Evolutionary conservation across 2,888 invertebrate genomes (phyloP).

Genomic region (Thysanoteuthis rhombus): DNA sequence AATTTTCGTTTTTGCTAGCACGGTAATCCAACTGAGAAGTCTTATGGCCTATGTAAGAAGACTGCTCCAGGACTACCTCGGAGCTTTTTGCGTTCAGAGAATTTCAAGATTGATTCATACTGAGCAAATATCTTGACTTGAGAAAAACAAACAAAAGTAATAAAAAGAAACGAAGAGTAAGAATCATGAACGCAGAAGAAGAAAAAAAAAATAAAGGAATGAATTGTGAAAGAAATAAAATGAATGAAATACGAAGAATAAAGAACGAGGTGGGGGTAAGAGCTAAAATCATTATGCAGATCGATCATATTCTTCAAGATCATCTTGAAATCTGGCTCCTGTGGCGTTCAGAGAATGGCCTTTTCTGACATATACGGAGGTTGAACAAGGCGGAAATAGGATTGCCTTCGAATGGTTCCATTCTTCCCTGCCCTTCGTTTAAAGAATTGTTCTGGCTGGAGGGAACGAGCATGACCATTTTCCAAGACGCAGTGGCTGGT

Average conservation of each 20-base stretch:
- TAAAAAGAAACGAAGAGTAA: not conserved
- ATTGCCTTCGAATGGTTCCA: not conserved
- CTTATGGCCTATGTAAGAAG: constrained; percentile 12
- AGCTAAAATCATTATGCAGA: not conserved
- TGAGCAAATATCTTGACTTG: not conserved
- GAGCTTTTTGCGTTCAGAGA: not conserved
- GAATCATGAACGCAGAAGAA: not conserved
- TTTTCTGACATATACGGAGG: not conserved
- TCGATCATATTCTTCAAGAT: not conserved
- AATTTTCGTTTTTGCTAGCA: not conserved
- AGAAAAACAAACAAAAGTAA: not conserved
- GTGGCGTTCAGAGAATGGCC: not conserved
- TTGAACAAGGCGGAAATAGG: not conserved
- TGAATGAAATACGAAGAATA: not conserved
- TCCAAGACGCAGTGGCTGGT: not conserved
- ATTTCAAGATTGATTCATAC: not conserved
- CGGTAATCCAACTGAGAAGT: not conserved
- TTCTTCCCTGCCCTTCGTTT: not conserved
- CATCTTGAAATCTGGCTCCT: not conserved
- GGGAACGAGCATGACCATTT: not conserved
- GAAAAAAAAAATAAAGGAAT: too few relatives aligned
- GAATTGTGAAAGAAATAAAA: not conserved
- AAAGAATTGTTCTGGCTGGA: not conserved
- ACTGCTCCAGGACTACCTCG: not conserved
- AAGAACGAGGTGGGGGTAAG: not conserved